Conservation (phyloP, 2,113 vertebrate species). For the Panurus biarmicus region DNA sequence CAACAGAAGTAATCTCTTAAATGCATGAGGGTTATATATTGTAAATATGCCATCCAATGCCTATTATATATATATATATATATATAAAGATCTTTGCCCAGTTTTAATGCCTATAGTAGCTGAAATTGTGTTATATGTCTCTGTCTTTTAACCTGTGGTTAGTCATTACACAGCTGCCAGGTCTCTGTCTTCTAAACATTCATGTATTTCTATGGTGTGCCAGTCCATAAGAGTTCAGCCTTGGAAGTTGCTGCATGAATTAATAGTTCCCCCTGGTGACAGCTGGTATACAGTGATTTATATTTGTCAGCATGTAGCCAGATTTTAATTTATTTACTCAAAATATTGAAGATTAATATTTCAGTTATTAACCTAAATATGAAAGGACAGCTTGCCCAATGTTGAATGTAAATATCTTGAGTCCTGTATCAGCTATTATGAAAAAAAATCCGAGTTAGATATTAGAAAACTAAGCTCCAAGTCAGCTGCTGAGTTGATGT, state of each 20-base stretch:
- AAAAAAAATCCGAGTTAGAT: not conserved
- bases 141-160: not conserved
- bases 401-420: not conserved
- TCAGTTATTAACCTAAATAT: not conserved
- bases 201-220: not conserved
- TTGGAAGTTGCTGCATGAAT: slow-evolving; percentile 16
- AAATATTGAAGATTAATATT: not conserved
- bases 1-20: not conserved
- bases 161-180: not conserved
- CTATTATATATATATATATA: not conserved
- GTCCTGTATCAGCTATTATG: not conserved
- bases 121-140: not conserved
- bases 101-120: not conserved
- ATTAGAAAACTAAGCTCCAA: not conserved
- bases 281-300: slow-evolving; percentile 1
- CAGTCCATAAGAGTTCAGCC: not conserved
- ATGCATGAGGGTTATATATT: not conserved
- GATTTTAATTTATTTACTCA: slow-evolving; percentile 4
- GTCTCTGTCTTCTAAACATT: not conserved
- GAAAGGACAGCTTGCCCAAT: not conserved
- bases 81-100: not conserved
- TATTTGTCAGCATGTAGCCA: not conserved
- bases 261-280: slow-evolving; percentile 46
- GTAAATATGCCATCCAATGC: slow-evolving; percentile 2
- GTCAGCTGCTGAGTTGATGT: not conserved